Evolutionary conservation across 2,888 invertebrate genomes (phyloP).

Genomic region (Hedychridium roseum): DNA sequence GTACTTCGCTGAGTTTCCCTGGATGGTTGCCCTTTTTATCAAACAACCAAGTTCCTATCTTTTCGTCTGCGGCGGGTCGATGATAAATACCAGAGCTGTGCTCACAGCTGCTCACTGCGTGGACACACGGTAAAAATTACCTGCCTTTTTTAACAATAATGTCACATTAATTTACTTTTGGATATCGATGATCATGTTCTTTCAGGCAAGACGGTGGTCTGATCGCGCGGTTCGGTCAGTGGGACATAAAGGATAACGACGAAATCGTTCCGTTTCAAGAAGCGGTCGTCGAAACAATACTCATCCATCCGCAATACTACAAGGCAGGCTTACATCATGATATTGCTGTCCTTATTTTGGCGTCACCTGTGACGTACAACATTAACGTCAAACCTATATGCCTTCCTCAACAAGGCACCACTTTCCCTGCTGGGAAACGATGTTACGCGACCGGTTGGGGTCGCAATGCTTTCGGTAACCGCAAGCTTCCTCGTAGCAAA

Average conservation of each 20-base stretch:
- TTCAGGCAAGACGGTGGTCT: constrained; percentile 55
- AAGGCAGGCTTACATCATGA: constrained; percentile 77
- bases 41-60: constrained; percentile 66
- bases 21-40: constrained; percentile 79
- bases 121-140: constrained; percentile 5
- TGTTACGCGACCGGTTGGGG: constrained; percentile 82
- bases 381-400: constrained; percentile 76
- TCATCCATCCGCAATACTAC: constrained; percentile 73
- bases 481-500: too few relatives aligned
- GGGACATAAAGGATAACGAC: constrained; percentile 76
- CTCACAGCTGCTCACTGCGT: constrained; percentile 86
- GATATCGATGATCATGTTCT: constrained; percentile 3
- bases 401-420: constrained; percentile 68
- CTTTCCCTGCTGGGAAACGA: constrained; percentile 63
- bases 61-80: constrained; percentile 81
- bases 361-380: constrained; percentile 68
- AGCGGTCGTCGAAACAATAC: constrained; percentile 67
- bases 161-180: background rate
- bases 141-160: constrained; percentile 1
- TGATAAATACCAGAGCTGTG: constrained; percentile 78
- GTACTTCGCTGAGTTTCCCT: constrained; percentile 82
- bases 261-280: constrained; percentile 78
- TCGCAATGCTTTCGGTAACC: constrained; percentile 73
- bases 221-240: constrained; percentile 76
- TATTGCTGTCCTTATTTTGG: constrained; percentile 76